phyloP scores from a whole-genome alignment of 2,113 vertebrate species.

The Lota lota region DNA sequence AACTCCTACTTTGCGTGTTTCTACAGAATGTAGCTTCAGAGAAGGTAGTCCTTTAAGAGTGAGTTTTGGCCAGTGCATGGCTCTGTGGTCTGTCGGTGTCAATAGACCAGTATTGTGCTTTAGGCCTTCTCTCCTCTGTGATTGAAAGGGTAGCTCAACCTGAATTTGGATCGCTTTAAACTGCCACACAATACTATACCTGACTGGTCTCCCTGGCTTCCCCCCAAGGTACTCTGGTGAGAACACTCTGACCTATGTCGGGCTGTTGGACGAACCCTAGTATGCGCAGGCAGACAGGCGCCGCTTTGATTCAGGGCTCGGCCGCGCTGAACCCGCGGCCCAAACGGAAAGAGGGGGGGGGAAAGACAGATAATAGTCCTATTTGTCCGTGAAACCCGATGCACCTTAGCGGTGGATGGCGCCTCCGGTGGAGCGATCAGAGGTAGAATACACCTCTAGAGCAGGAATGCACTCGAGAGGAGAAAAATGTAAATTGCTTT shows the following conservation, averaged over 20 bases:
- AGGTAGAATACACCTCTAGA: too few relatives aligned
- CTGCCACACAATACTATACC: neutral
- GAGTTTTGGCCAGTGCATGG: too few relatives aligned
- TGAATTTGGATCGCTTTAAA: conserved; percentile 26
- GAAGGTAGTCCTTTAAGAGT: too few relatives aligned
- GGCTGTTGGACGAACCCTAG: conserved; percentile 26
- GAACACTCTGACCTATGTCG: conserved; percentile 60
- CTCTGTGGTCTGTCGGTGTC: too few relatives aligned
- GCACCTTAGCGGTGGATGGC: conserved; percentile 31
- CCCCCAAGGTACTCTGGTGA: conserved; percentile 43
- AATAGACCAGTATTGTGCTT: too few relatives aligned
- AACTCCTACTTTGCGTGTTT: too few relatives aligned
- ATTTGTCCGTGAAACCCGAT: conserved; percentile 31
- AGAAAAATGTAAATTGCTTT: too few relatives aligned
- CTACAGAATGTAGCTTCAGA: too few relatives aligned
- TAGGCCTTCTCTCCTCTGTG: too few relatives aligned
- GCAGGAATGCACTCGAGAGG: too few relatives aligned
- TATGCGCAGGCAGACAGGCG: conserved; percentile 41
- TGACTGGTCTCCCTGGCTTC: conserved; percentile 48
- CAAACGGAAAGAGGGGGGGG: conserved; percentile 20
- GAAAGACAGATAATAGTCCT: conserved; percentile 45
- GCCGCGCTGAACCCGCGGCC: conserved; percentile 15
- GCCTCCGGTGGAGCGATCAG: conserved; percentile 25
- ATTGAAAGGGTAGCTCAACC: conserved; percentile 37
- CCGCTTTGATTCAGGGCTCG: conserved; percentile 26